Evolutionary conservation across 23 tunicate genomes (phyloP).

Genomic region (Botrylloides violaceus): DNA sequence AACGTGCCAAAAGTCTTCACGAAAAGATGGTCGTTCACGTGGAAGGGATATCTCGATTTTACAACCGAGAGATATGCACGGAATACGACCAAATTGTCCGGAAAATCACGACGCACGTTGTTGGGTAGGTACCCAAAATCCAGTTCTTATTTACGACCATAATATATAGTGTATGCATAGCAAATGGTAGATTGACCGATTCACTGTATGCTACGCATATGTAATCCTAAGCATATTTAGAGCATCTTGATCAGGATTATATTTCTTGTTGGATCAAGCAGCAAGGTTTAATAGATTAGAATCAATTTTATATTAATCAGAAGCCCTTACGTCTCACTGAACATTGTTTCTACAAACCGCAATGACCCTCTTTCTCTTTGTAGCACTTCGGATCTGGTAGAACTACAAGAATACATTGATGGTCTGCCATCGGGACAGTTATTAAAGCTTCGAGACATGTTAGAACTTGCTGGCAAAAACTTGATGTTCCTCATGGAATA

Average conservation of each 20-base stretch:
- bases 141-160: background rate
- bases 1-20: conserved; percentile 47
- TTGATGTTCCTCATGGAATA: conserved; percentile 82
- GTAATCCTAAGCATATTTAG: background rate
- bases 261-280: too few species aligned
- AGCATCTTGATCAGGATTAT: too few species aligned
- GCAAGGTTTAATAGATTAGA: too few species aligned
- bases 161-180: background rate
- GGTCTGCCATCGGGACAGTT: conserved; percentile 54
- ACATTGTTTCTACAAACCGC: too few species aligned
- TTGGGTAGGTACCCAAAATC: conserved; percentile 46
- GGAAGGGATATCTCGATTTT: conserved; percentile 62
- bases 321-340: too few species aligned
- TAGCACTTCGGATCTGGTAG: conserved; percentile 76
- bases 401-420: conserved; percentile 82
- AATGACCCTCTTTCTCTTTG: background rate
- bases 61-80: conserved; percentile 75
- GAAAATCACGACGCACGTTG: conserved; percentile 72
- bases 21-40: conserved; percentile 77
- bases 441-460: conserved; percentile 57
- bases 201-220: background rate
- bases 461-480: conserved; percentile 68
- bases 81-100: conserved; percentile 78
- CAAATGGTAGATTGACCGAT: background rate
- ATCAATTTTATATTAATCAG: too few species aligned